Base-by-base conservation (phyloP, 1,140 invertebrate species). In the Acromyrmex heyeri region DNA sequence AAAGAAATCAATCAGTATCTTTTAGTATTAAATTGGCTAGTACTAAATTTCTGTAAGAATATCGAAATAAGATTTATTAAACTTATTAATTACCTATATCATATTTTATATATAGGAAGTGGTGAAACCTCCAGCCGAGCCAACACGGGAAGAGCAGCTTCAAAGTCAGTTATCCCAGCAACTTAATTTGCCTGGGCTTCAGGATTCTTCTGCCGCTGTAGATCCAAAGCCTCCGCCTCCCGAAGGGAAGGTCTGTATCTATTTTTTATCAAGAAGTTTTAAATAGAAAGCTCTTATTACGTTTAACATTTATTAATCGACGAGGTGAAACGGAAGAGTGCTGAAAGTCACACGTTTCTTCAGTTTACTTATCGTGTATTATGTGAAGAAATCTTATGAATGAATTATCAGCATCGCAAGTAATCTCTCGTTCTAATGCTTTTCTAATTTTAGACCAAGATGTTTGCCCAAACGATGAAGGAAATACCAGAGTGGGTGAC, bases 401-500 rank as follows among this genome's bases (percentile, higher is more conserved):
- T 30, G 14, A 21, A 48, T 30, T 30, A 27, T 79, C 8, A 18
- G 6, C 24, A 65, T 34, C 14, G 30, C 12, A 53, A 53, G 7
- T 65, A 65, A 38, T 16, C 7, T 57, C 10, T 34, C 3, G 3
- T 24, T 59, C 2, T 27, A 55, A 59, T 16, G 10, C 72, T 12
- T 38, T 67, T 0, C 7, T 30, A 81, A 91, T 96, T 95, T 79
- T 95, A 98, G 97, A 98, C 97, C 4, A 98, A 98, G 95, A 98
- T 99, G 93, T 99, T 99, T 95, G 98, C 98, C n/a, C 98, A 99
- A 95, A 98, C 98, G 57, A 98, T 97, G 16, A 96, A 97, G 72
- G 97, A 98, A 95, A 97, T 99, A 92, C 98, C 98, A 3, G 98
- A 99, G 95, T 99, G 98, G 98, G 96, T 99, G 78, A 98, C 97